Evolutionary conservation across 2,113 vertebrate genomes (phyloP).

Genomic region (Laticauda laticaudata): DNA sequence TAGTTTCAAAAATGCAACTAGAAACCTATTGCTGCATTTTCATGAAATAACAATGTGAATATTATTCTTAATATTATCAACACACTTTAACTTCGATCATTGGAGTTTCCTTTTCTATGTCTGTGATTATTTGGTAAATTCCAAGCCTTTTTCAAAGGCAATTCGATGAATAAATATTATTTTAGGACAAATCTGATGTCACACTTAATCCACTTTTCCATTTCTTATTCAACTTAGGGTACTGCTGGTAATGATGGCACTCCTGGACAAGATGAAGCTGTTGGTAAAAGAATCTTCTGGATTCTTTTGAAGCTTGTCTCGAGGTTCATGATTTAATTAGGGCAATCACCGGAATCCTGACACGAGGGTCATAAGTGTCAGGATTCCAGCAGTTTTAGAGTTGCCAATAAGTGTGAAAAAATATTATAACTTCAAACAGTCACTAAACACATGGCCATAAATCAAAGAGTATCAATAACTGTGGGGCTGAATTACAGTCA

Average conservation of each 20-base stretch:
- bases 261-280: slow-evolving; percentile 87
- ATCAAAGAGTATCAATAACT: no score
- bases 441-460: no score
- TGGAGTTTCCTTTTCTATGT: background rate
- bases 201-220: background rate
- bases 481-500: no score
- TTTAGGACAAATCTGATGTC: background rate
- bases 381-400: no score
- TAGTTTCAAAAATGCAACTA: background rate
- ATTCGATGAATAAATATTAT: background rate
- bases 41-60: background rate
- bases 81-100: background rate
- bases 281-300: slow-evolving; percentile 75
- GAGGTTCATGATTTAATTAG: no score
- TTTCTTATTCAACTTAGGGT: slow-evolving; percentile 73
- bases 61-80: background rate
- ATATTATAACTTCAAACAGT: no score
- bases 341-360: no score
- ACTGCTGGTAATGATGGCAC: slow-evolving; percentile 91
- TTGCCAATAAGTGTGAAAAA: no score
- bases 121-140: background rate
- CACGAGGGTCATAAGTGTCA: no score
- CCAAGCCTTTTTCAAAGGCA: background rate
- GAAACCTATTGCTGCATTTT: background rate
- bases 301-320: no score